Base-by-base conservation (phyloP, 2,797 vertebrate species). In the Esox lucius region DNA sequence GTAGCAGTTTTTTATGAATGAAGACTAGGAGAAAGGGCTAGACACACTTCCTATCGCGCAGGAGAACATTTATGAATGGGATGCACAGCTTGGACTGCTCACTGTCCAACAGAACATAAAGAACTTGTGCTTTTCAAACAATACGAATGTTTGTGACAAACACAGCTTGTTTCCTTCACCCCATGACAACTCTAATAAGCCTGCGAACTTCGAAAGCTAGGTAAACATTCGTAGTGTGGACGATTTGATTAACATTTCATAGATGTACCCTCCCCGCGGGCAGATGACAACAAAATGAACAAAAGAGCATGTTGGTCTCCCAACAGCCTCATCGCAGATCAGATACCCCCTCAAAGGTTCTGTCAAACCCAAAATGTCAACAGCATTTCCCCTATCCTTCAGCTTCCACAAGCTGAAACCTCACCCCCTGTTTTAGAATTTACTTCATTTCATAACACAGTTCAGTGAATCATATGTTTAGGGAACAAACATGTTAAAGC, bases 1-100 rank as follows among this genome's bases (percentile, higher is more conserved):
- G 90, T 86, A 87, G 88, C 75, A 82, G 62, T 89, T 89, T 90
- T 92, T 91, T 91, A 91, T 93, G 91, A 93, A 92, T 92, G 91
- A 86, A 89, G 88, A 84, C 39, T 46, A 31, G 76, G 84, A 87
- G 84, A 74, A 75, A 76, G 35, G 9, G 53, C 82, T 35, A 81
- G 84, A 76, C 85, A 88, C 90, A 91, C 89, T 91, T 92, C 91
- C 91, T 92, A 88, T 88, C 90, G 33, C 86, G 83, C 85, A 80
- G 87, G 88, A 86, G 90, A 92, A 87, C 88, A 91, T 91, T 86
- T 91, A 92, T 92, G 91, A 92, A 92, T 92, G 91, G 90, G 88
- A 91, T 86, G 86, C 82, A 86, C 91, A 89, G 90, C 89, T 84
- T 3, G 76, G 87, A 83, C 85, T 81, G 83, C 86, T 88, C 76